Percentiles rank a stretch among this genome's conserved stretches.
These are phyloP conservation scores for Anguilla rostrata DNA, from an alignment of 2,113 vertebrate species.

Conservation along the genomic window DNA sequence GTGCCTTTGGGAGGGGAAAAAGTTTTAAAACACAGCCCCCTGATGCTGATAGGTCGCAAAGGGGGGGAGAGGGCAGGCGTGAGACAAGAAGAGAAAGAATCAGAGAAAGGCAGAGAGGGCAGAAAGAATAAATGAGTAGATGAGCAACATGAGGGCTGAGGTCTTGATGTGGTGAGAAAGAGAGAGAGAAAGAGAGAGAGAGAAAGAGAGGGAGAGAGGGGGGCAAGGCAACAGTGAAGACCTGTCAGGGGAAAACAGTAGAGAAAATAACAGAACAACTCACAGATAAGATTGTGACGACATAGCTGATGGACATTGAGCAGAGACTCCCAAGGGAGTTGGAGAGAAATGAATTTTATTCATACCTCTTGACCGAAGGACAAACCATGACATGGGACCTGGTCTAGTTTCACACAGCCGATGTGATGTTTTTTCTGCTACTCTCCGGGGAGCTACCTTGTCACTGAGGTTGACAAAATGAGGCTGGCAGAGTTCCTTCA, in stretches of 20 bases:
- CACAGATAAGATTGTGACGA: background rate
- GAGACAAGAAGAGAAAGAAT: conserved; percentile 11
- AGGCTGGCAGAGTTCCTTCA: conserved; percentile 26
- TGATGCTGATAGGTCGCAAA: conserved; percentile 43
- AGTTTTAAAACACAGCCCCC: conserved; percentile 43
- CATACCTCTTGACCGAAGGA: background rate
- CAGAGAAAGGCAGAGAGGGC: background rate
- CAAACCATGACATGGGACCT: conserved; percentile 18
- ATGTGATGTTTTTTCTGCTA: conserved; percentile 2
- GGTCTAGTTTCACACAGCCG: background rate
- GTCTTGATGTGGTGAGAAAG: background rate
- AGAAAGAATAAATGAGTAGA: background rate
- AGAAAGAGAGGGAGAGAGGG: background rate
- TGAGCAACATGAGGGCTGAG: conserved; percentile 3
- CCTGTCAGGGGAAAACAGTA: background rate
- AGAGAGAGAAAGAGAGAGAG: background rate
- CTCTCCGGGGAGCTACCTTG: background rate
- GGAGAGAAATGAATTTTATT: background rate
- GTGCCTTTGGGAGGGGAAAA: conserved; percentile 37
- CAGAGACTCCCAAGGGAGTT: background rate
- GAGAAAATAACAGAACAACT: background rate
- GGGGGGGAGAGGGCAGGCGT: background rate
- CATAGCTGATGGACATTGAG: background rate
- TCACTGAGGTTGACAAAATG: conserved; percentile 31
- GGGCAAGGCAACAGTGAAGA: background rate